Evolutionary conservation across 1,140 invertebrate species (phyloP).

Genomic region (Monochamus saltuarius): DNA sequence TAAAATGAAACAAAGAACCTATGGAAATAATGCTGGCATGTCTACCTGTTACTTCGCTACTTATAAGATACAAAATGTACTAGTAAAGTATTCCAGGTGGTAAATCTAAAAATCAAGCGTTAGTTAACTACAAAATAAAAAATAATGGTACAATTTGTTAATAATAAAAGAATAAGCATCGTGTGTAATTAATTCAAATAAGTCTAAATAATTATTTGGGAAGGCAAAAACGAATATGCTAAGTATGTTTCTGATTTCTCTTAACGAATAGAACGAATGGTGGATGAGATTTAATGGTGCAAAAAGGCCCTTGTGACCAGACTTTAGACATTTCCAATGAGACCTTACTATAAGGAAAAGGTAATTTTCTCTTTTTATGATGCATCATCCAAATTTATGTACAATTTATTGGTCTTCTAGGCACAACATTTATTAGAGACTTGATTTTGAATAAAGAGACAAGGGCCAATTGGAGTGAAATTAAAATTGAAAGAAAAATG

Average conservation of each 20-base stretch:
- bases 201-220: slow-evolving; percentile 9
- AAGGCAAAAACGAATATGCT: slow-evolving; percentile 12
- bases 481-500: slow-evolving; percentile 10
- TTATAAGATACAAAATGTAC: slow-evolving; percentile 23
- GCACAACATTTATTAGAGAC: background rate
- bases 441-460: background rate
- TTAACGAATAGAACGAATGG: too few relatives aligned
- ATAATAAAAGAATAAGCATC: slow-evolving; percentile 7
- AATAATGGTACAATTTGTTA: background rate
- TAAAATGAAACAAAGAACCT: background rate
- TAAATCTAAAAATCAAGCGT: slow-evolving; percentile 22
- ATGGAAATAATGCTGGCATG: too few relatives aligned
- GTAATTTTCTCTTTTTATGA: slow-evolving; percentile 22
- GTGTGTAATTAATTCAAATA: slow-evolving; percentile 7
- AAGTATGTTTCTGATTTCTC: too few relatives aligned
- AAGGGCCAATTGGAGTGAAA: slow-evolving; percentile 4
- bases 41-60: background rate
- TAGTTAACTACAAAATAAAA: slow-evolving; percentile 24
- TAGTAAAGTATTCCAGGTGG: slow-evolving; percentile 22
- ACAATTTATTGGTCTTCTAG: slow-evolving; percentile 43
- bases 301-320: background rate
- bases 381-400: slow-evolving; percentile 22
- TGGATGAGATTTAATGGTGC: too few relatives aligned
- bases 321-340: slow-evolving; percentile 52
- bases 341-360: slow-evolving; percentile 56